Evolutionary conservation across 2,888 invertebrate species (phyloP), one percentile per base, ranked within the genome.

Genomic region (Chydorus sphaericus): DNA sequence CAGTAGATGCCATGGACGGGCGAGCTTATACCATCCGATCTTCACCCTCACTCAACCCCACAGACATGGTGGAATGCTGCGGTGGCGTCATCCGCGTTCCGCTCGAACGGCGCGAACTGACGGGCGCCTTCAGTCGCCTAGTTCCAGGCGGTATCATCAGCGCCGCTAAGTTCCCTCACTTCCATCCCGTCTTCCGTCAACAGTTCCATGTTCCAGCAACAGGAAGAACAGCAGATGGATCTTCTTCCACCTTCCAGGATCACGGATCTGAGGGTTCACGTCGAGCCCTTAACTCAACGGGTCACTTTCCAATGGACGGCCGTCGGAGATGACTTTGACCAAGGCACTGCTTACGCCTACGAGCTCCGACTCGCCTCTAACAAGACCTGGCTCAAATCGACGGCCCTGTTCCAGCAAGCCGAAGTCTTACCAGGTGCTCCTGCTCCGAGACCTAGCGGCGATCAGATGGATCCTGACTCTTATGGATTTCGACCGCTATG

Each of bases 301-400:
- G 69, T 75, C 2, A 69, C 73, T 14, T 66, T 80, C 8, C 69
- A 70, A 0, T 80, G 79, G 77, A 78, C 79, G 1, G 74, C 79
- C 3, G 78, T 79, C 0, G 80, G 70, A 49, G 67, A 66, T 38
- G 66, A 69, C 57, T 65, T 62, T 51, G 69, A 69, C 59, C 60
- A 62, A 39, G 68, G 67, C 8, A 60, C 38, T 7, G 75, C 76
- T 0, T 68, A 71, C 2, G 67, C 71, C n/a, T 77, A 77, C 61
- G 76, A 77, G 62, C 68, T 78, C 4, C 61, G 62, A 7, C 62
- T 60, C 54, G 60, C 62, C 2, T 61, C 62, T 2, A 49, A 61
- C 20, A 56, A 62, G 2, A 73, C 75, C 55, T 68, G 71, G 57
- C 75, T 72, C 60, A 74, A 75, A 57, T 71, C 69, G 1, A 68